Evolutionary conservation across 2,797 vertebrate genomes (phyloP), one percentile per base, ranked within the genome.

Genomic region (Hipposideros larvatus): DNA sequence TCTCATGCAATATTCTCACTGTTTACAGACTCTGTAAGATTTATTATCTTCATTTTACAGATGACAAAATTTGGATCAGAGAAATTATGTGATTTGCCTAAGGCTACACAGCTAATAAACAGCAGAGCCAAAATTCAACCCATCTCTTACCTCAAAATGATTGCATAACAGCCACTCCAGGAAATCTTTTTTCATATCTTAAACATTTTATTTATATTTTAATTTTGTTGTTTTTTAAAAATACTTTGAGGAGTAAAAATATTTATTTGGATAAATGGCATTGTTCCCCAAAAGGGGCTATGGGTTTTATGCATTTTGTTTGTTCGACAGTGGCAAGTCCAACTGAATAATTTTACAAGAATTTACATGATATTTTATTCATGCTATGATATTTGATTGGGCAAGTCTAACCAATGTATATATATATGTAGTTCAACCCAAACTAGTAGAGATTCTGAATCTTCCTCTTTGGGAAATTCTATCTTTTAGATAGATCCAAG

Each of bases 11-110:
- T 63, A 80, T 70, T 92, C 22, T 65, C 14, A 37, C 68, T 61
- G 16, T 28, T 73, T 86, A 73, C 43, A 48, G 53, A 91, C 74
- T 73, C n/a, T 80, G 26, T 48, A 83, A 95, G 82, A 92, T 95
- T 96, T 93, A 90, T 85, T 75, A 82, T 65, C 34, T 87, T 77
- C 74, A 46, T 63, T 94, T 96, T 94, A 87, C 8, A 89, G 66
- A 91, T 85, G 89, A 93, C 43, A 89, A 77, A 79, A 82, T 80
- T 63, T 96, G 80, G 7, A 63, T 61, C 57, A 84, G 22, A 90
- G 61, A 68, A 61, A 78, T 75, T 77, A 82, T 14, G 2, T 84
- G n/a, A 79, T 79, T 91, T 92, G 34, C 78, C 87, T 55, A 57
- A 41, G 43, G 46, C 68, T 80, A 21, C 41, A 65, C 24, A 68